Conservation (phyloP, 2,888 invertebrate genomes). For the Lathronympha strigana region DNA sequence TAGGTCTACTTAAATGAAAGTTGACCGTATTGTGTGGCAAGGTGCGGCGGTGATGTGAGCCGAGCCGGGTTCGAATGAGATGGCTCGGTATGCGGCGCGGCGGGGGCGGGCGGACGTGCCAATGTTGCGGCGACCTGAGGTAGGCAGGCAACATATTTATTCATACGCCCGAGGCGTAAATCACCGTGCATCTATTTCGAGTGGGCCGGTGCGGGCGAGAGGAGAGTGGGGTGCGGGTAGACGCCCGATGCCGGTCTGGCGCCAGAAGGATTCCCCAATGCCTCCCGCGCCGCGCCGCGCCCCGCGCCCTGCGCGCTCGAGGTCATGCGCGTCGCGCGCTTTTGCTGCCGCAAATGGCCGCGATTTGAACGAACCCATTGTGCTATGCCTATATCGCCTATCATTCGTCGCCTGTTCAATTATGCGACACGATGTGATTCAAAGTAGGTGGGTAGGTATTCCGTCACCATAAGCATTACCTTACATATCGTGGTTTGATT, state of each 20-base stretch:
- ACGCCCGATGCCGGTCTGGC: constrained; percentile 82
- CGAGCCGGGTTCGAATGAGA: constrained; percentile 38
- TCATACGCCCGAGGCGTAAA: constrained; percentile 82
- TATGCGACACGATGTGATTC: neutral
- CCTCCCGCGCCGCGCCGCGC: constrained; percentile 64
- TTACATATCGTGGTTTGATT: too few relatives aligned
- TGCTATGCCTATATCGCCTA: constrained; percentile 19
- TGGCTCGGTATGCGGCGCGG: constrained; percentile 69
- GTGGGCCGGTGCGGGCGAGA: constrained; percentile 68
- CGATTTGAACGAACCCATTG: constrained; percentile 33
- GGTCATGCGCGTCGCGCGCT: constrained; percentile 55
- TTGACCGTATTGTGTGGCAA: constrained; percentile 41
- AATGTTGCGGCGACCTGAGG: constrained; percentile 56
- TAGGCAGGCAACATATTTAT: constrained; percentile 81
- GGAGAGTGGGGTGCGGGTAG: constrained; percentile 73
- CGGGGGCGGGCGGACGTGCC: constrained; percentile 77
- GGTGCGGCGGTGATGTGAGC: constrained; percentile 39
- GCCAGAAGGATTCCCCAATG: constrained; percentile 85
- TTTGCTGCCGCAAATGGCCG: constrained; percentile 42
- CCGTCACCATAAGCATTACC: neutral
- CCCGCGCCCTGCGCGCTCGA: constrained; percentile 57
- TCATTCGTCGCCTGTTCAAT: constrained; percentile 23
- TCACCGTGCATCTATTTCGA: constrained; percentile 83
- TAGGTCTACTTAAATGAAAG: constrained; percentile 39
- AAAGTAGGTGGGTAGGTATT: too few relatives aligned